A percentile compares a stretch with the other conserved stretches of the same genome.
Evolutionary conservation across 2,888 invertebrate species (phyloP).

Genomic region (Cataglyphis livida): DNA sequence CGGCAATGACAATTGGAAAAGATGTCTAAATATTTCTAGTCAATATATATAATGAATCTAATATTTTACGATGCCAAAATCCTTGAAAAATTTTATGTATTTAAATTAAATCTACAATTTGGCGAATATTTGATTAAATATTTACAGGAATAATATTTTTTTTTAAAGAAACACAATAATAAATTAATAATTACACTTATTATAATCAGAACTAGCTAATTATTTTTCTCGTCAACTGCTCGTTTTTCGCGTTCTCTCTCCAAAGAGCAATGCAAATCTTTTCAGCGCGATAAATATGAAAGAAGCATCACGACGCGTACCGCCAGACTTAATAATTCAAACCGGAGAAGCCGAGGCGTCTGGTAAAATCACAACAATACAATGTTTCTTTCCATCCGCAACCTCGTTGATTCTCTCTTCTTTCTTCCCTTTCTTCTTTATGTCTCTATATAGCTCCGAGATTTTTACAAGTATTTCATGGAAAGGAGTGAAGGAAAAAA

Average conservation of each 20-base stretch:
- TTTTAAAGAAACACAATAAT: neutral
- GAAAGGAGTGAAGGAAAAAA: neutral
- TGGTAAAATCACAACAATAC: slow-evolving; percentile 43
- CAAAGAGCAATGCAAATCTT: slow-evolving; percentile 6
- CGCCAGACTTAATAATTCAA: slow-evolving; percentile 46
- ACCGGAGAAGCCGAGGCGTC: slow-evolving; percentile 27
- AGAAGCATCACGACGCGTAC: slow-evolving; percentile 16
- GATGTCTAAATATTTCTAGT: slow-evolving; percentile 32
- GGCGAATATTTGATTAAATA: neutral
- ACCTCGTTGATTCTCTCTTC: neutral
- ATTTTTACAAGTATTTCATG: slow-evolving; percentile 35
- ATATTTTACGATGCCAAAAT: neutral
- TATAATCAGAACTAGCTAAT: neutral
- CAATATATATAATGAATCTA: slow-evolving; percentile 43
- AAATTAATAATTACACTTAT: neutral
- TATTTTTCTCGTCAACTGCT: neutral
- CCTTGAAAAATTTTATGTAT: neutral
- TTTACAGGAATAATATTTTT: neutral
- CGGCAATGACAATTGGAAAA: slow-evolving; percentile 13
- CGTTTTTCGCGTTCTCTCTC: neutral
- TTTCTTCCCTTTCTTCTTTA: slow-evolving; percentile 43
- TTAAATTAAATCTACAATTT: neutral
- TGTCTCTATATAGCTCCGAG: slow-evolving; percentile 21
- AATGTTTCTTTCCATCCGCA: neutral
- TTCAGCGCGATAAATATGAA: slow-evolving; percentile 27